Evolutionary conservation across 2,888 invertebrate species (phyloP).

Genomic region (Diogma glabrata): DNA sequence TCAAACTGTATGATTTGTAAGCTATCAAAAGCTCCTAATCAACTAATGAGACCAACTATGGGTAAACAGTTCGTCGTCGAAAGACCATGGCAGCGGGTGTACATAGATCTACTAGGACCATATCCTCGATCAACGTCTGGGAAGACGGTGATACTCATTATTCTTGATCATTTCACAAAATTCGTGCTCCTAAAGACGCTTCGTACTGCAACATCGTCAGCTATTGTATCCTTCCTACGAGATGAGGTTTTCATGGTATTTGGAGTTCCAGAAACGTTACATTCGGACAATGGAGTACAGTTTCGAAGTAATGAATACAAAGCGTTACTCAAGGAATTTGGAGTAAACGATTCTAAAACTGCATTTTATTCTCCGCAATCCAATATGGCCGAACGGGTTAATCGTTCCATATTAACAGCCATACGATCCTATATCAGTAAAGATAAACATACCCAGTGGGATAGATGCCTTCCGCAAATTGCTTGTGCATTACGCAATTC

Average conservation of each 20-base stretch:
- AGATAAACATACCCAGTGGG: conserved; percentile 21
- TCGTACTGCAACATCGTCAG: conserved; percentile 5
- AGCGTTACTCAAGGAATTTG: conserved; percentile 15
- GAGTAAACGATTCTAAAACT: conserved; percentile 17
- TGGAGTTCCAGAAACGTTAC: conserved; percentile 12
- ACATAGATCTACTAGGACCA: not conserved
- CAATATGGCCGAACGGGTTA: conserved; percentile 26
- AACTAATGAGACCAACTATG: conserved; percentile 12
- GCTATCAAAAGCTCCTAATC: conserved; percentile 8
- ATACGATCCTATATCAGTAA: conserved; percentile 22
- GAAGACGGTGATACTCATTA: conserved; percentile 12
- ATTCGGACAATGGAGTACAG: conserved; percentile 24
- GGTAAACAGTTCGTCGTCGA: conserved; percentile 9
- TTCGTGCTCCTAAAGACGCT: conserved; percentile 12
- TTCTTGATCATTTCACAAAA: conserved; percentile 15
- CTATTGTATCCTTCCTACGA: conserved; percentile 11
- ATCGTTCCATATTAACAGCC: conserved; percentile 23
- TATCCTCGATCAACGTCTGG: conserved; percentile 2
- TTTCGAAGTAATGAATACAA: conserved; percentile 14
- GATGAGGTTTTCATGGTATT: conserved; percentile 20
- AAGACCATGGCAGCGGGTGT: not conserved
- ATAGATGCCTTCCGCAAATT: conserved; percentile 21
- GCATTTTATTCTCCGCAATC: conserved; percentile 25
- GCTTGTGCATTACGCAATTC: conserved; percentile 23
- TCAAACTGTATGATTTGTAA: conserved; percentile 14